Evolutionary conservation across 1,140 invertebrate genomes (phyloP).

Genomic region (Patella vulgata): DNA sequence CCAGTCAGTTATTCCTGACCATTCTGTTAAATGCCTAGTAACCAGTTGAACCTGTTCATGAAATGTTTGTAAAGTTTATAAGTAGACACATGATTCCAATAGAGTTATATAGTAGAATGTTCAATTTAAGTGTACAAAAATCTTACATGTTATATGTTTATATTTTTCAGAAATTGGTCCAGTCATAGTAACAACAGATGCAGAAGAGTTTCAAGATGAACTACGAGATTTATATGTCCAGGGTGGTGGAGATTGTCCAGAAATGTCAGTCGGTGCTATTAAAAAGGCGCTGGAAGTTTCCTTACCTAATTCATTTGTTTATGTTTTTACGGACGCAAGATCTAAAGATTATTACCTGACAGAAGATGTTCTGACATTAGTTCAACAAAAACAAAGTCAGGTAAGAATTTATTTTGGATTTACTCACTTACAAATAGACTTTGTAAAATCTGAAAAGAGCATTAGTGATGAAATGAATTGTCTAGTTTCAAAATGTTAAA

Average conservation of each 20-base stretch:
- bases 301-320: constrained; percentile 76
- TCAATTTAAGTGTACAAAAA: too few relatives aligned
- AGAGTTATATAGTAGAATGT: too few relatives aligned
- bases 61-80: too few relatives aligned
- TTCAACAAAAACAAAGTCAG: constrained; percentile 79
- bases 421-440: background rate
- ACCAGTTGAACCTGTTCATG: too few relatives aligned
- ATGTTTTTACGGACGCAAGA: constrained; percentile 81
- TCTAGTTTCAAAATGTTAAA: too few relatives aligned
- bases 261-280: constrained; percentile 76
- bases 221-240: constrained; percentile 73
- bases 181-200: constrained; percentile 73
- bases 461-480: too few relatives aligned
- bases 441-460: too few relatives aligned
- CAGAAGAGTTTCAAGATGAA: constrained; percentile 71
- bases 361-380: constrained; percentile 73
- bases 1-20: too few relatives aligned
- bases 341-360: constrained; percentile 75
- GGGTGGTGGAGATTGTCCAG: constrained; percentile 81
- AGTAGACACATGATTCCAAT: too few relatives aligned
- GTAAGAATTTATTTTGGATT: constrained; percentile 61
- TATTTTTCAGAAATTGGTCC: constrained; percentile 74
- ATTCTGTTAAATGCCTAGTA: too few relatives aligned
- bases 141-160: too few relatives aligned
- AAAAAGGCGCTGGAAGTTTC: constrained; percentile 74